phyloP scores from a whole-genome alignment of 2,888 invertebrate genomes.

The Ametastegia equiseti region DNA sequence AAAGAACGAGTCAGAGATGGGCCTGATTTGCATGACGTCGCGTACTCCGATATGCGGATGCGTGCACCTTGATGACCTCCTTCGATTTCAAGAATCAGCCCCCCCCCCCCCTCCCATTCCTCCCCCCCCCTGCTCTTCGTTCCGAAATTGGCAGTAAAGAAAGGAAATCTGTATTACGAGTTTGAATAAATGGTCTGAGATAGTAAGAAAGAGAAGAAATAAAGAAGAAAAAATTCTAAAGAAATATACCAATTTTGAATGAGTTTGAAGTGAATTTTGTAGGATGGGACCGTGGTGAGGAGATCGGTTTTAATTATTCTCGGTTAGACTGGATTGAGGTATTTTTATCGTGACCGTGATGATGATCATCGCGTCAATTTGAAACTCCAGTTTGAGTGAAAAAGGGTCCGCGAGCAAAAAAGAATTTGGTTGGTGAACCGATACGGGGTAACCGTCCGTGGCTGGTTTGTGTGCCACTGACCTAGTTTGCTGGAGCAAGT shows the following conservation, averaged over 20 bases:
- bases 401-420: conserved; percentile 45
- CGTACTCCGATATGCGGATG: conserved; percentile 65
- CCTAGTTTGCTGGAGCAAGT: conserved; percentile 73
- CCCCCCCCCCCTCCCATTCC: not conserved
- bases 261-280: no score
- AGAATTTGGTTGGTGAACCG: conserved; percentile 48
- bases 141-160: not conserved
- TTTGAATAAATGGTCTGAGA: no score
- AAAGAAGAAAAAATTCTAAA: not conserved
- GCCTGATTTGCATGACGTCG: conserved; percentile 66
- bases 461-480: conserved; percentile 73
- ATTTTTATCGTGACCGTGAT: no score
- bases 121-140: not conserved
- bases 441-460: conserved; percentile 64
- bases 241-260: no score
- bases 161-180: conserved; percentile 29
- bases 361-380: not conserved
- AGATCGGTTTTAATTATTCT: no score
- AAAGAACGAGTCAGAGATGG: conserved; percentile 32
- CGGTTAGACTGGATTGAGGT: no score
- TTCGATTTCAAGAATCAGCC: conserved; percentile 22
- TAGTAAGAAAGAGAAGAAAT: not conserved
- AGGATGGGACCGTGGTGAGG: no score
- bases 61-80: conserved; percentile 61
- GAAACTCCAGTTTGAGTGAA: not conserved